Evolutionary conservation across 2,888 invertebrate species (phyloP).

Genomic region (Drosophila eohydei): DNA sequence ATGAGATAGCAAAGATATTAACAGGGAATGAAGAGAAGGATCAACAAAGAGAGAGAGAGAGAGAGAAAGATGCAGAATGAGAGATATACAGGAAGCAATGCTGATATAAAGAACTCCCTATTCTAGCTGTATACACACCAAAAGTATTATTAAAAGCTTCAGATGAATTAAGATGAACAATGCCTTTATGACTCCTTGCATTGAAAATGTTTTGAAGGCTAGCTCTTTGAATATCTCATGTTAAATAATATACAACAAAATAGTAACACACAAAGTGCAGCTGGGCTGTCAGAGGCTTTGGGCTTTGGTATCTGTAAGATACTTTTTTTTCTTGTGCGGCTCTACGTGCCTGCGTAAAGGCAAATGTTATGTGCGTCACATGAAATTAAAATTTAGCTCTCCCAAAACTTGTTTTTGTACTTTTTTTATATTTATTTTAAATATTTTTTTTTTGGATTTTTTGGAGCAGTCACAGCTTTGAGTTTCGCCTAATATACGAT

Average conservation of each 20-base stretch:
- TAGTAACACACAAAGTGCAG: neutral
- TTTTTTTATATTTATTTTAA: constrained; percentile 1
- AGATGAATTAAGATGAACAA: neutral
- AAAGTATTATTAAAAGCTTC: neutral
- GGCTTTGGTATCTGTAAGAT: constrained; percentile 52
- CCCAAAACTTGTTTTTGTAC: constrained; percentile 60
- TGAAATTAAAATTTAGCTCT: constrained; percentile 73
- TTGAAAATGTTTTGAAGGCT: neutral
- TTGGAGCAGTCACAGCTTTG: constrained; percentile 40
- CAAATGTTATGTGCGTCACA: constrained; percentile 72
- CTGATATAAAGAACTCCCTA: neutral
- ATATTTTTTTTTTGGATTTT: constrained; percentile 11
- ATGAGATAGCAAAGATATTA: neutral
- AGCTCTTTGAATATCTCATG: too few species aligned
- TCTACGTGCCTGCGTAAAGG: constrained; percentile 55
- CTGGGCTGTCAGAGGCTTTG: constrained; percentile 28
- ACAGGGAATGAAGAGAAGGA: too few species aligned
- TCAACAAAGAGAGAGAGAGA: neutral
- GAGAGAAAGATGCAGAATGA: neutral
- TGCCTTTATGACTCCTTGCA: neutral
- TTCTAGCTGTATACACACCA: neutral
- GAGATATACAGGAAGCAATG: neutral
- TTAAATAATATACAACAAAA: neutral
- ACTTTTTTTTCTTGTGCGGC: constrained; percentile 45
- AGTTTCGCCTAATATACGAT: constrained; percentile 45